Conservation (phyloP, 2,113 vertebrate species). For the Lepisosteus osseus region DNA sequence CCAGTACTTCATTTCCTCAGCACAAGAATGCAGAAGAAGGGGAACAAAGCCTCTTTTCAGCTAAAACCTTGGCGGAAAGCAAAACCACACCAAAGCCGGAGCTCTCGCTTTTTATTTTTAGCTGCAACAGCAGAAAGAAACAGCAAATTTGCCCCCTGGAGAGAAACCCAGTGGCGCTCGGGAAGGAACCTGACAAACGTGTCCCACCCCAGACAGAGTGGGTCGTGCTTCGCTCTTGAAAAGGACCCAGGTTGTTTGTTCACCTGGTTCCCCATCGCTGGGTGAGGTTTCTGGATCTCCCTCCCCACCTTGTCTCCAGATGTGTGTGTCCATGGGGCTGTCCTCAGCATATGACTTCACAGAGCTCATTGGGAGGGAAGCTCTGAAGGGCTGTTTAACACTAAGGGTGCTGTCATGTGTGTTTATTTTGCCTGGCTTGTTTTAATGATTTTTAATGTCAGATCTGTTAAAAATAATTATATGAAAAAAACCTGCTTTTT, state of each 20-base stretch:
- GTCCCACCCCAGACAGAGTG: conserved; percentile 19
- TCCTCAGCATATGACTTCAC: conserved; percentile 11
- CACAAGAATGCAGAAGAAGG: background rate
- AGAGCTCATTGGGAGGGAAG: conserved; percentile 18
- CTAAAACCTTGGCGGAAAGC: conserved; percentile 2
- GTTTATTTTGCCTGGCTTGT: conserved; percentile 17
- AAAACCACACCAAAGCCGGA: background rate
- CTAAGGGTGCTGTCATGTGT: background rate
- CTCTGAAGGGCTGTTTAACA: background rate
- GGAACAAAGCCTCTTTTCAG: background rate
- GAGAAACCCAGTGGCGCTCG: background rate
- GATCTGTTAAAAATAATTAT: conserved; percentile 19
- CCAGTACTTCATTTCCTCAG: background rate
- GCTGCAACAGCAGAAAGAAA: background rate
- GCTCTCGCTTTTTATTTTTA: conserved; percentile 1
- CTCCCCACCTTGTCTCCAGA: conserved; percentile 10
- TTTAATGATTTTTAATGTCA: conserved; percentile 27
- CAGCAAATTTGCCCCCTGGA: background rate
- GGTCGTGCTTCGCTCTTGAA: conserved; percentile 18
- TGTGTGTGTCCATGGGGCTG: conserved; percentile 11
- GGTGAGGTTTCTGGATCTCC: background rate
- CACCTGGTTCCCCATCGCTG: conserved; percentile 50
- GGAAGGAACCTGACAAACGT: background rate
- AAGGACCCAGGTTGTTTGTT: conserved; percentile 43
- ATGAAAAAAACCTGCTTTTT: background rate